These are phyloP conservation scores for Scrobipalpa atriplicella DNA, from an alignment of 2,888 invertebrate species.

Conservation along the genomic window DNA sequence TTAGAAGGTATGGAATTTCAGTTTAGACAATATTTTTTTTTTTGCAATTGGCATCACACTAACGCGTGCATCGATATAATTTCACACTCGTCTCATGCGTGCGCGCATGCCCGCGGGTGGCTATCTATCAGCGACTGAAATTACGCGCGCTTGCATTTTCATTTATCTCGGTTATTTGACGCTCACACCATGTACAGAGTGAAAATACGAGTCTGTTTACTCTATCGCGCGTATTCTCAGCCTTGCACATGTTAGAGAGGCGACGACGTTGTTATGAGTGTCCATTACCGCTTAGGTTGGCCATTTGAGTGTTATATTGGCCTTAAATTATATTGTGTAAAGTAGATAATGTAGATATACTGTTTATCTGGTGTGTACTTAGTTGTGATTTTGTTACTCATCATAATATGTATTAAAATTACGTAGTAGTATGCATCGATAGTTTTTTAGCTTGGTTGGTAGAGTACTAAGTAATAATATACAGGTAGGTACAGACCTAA, in stretches of 20 bases:
- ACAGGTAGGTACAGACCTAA: too few relatives aligned
- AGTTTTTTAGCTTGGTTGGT: too few relatives aligned
- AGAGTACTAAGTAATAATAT: too few relatives aligned
- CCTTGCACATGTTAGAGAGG: neutral
- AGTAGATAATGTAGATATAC: too few relatives aligned
- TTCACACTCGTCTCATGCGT: constrained; percentile 13
- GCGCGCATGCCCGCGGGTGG: constrained; percentile 33
- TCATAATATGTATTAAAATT: too few relatives aligned
- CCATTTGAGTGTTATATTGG: neutral
- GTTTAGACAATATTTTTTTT: too few relatives aligned
- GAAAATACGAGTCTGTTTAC: constrained; percentile 27
- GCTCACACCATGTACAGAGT: constrained; percentile 31
- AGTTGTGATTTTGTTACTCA: too few relatives aligned
- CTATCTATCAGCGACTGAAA: constrained; percentile 51
- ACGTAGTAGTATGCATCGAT: too few relatives aligned
- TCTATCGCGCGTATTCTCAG: neutral
- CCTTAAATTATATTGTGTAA: too few relatives aligned
- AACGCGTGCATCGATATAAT: constrained; percentile 4
- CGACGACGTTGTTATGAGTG: neutral
- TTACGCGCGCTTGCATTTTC: constrained; percentile 52
- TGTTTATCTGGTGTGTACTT: too few relatives aligned
- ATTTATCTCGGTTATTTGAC: constrained; percentile 52
- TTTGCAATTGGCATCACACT: neutral
- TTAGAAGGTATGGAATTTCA: too few relatives aligned
- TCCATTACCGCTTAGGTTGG: neutral